These are phyloP conservation scores for Drosophila paranaensis DNA, from an alignment of 2,888 invertebrate genomes.

Conservation along the genomic window DNA sequence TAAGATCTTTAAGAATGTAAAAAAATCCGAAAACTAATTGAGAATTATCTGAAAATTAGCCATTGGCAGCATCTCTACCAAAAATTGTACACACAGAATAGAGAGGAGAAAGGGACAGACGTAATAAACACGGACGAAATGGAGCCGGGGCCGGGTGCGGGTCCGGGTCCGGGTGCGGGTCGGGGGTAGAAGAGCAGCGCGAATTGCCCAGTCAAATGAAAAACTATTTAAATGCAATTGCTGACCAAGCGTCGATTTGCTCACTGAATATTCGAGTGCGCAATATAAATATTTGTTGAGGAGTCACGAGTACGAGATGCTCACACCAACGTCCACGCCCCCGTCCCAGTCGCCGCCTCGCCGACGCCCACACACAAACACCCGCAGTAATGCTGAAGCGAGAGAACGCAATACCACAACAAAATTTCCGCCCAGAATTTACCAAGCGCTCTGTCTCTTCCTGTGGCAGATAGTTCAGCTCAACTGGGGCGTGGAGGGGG, in stretches of 20 bases:
- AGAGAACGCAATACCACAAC: slow-evolving; percentile 5
- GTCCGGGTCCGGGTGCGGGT: no score
- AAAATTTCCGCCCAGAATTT: slow-evolving; percentile 5
- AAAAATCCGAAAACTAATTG: not conserved
- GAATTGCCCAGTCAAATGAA: slow-evolving; percentile 76
- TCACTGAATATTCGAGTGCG: slow-evolving; percentile 72
- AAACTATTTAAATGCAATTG: slow-evolving; percentile 79
- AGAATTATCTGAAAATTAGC: not conserved
- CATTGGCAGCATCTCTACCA: not conserved
- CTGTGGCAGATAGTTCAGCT: slow-evolving; percentile 42
- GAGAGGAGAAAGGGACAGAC: slow-evolving; percentile 32
- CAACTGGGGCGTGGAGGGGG: not conserved
- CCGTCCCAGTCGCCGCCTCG: not conserved
- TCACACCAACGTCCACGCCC: not conserved
- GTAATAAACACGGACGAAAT: slow-evolving; percentile 51
- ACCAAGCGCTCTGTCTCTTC: not conserved
- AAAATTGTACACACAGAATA: slow-evolving; percentile 27
- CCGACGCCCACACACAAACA: not conserved
- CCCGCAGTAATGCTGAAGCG: not conserved
- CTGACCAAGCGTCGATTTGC: slow-evolving; percentile 74
- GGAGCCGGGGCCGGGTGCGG: not conserved
- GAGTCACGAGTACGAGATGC: slow-evolving; percentile 10
- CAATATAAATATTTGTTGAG: slow-evolving; percentile 51
- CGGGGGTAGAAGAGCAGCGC: slow-evolving; percentile 23
- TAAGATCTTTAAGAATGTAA: no score